Conservation (phyloP, 2,888 invertebrate genomes). For the Dryobotodes eremita region DNA sequence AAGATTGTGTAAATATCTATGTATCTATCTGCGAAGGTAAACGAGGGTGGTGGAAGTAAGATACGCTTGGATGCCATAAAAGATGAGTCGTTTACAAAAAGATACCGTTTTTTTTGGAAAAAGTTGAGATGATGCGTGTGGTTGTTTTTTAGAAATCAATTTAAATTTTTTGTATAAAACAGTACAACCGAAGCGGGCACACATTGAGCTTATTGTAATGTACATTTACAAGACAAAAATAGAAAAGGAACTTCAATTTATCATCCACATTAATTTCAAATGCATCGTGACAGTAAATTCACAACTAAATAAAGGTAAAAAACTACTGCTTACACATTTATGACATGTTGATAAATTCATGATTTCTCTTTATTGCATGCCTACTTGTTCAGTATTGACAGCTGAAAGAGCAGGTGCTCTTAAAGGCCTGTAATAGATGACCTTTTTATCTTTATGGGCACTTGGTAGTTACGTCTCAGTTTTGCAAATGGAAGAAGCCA, state of each 20-base stretch:
- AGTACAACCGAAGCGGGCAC: background rate
- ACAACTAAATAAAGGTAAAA: conserved; percentile 44
- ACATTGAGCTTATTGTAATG: background rate
- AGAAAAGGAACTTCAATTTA: conserved; percentile 29
- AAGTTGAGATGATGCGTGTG: background rate
- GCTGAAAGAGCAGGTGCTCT: conserved; percentile 60
- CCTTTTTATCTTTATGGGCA: conserved; percentile 38
- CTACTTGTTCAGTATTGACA: conserved; percentile 41
- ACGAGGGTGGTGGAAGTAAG: background rate
- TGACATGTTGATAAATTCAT: conserved; percentile 41
- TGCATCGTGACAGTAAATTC: conserved; percentile 35
- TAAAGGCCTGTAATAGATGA: conserved; percentile 33
- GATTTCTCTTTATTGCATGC: conserved; percentile 39
- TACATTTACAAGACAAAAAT: conserved; percentile 1
- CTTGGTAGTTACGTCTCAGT: conserved; percentile 15
- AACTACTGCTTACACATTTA: conserved; percentile 40
- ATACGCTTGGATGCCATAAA: conserved; percentile 21
- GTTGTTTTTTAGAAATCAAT: background rate
- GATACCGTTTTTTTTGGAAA: background rate
- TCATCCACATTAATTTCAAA: conserved; percentile 27
- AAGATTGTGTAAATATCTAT: background rate
- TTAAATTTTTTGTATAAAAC: background rate
- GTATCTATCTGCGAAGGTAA: conserved; percentile 22
- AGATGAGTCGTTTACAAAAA: conserved; percentile 2
- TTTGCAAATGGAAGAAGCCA: conserved; percentile 32